Conservation (phyloP, 2,797 vertebrate species). For the Australoheros facetus region DNA sequence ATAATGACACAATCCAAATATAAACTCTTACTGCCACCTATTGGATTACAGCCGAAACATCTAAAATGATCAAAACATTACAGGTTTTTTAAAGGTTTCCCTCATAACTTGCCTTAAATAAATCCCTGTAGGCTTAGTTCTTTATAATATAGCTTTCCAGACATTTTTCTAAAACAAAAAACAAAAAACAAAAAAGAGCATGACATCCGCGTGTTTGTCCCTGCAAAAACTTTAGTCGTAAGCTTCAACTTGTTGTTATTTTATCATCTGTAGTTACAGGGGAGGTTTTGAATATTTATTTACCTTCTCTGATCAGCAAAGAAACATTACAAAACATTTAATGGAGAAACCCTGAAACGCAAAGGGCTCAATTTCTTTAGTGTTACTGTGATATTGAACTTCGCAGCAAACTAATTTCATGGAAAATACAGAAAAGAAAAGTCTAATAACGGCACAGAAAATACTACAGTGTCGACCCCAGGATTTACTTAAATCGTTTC, state of each 20-base stretch:
- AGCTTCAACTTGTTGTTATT: background rate
- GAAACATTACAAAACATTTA: too few relatives aligned
- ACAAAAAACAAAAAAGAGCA: background rate
- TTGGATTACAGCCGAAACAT: conserved; percentile 53
- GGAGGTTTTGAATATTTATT: background rate
- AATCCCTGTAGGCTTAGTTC: background rate
- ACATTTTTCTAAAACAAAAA: background rate
- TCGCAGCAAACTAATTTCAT: background rate
- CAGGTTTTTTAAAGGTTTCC: background rate
- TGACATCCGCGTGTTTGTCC: background rate
- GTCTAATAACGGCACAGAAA: background rate
- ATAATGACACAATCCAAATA: background rate
- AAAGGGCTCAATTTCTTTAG: background rate
- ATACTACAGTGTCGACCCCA: background rate
- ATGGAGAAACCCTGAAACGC: background rate
- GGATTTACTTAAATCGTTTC: background rate
- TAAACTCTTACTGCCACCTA: conserved; percentile 71
- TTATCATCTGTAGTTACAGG: background rate
- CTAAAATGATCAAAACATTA: background rate
- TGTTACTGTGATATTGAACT: background rate
- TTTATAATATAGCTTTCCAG: background rate
- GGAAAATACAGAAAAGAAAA: background rate
- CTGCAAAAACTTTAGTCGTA: background rate
- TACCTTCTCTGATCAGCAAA: too few relatives aligned
- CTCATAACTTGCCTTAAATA: background rate